Evolutionary conservation across 2,888 invertebrate genomes (phyloP).

Genomic region (Sycophila texana): DNA sequence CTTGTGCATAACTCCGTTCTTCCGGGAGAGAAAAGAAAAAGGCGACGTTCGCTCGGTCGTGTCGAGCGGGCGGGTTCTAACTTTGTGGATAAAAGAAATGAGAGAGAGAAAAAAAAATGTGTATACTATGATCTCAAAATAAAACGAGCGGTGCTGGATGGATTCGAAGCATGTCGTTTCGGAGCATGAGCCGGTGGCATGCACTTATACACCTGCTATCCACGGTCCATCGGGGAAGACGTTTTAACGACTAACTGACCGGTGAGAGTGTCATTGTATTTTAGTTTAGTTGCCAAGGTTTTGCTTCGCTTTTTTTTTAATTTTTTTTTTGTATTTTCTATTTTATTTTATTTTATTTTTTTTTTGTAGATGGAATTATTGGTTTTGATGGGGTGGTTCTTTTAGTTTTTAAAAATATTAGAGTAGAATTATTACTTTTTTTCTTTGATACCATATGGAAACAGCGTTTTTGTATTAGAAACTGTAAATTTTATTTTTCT

Average conservation of each 20-base stretch:
- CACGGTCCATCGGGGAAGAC: conserved; percentile 39
- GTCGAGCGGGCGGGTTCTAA: too few species aligned
- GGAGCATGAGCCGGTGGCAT: conserved; percentile 57
- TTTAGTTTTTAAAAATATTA: too few species aligned
- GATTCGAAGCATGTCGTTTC: conserved; percentile 55
- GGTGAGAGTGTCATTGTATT: conserved; percentile 56
- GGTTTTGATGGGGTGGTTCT: too few species aligned
- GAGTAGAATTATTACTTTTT: too few species aligned
- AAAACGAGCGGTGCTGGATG: conserved; percentile 50
- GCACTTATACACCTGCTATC: conserved; percentile 40
- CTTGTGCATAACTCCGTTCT: conserved; percentile 23
- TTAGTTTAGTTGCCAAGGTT: conserved; percentile 3
- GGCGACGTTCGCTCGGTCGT: neutral
- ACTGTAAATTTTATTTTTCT: too few species aligned
- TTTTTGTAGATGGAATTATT: neutral
- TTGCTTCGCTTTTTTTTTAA: conserved; percentile 21
- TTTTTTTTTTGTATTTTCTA: conserved; percentile 20
- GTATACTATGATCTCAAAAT: conserved; percentile 40
- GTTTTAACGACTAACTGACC: conserved; percentile 50
- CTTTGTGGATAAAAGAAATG: neutral
- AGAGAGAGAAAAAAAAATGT: neutral
- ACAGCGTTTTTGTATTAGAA: too few species aligned
- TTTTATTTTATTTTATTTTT: too few species aligned
- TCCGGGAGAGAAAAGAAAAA: neutral
- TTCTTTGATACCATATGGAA: too few species aligned